phyloP scores from a whole-genome alignment of 2,797 vertebrate genomes.

The Nasua narica region DNA sequence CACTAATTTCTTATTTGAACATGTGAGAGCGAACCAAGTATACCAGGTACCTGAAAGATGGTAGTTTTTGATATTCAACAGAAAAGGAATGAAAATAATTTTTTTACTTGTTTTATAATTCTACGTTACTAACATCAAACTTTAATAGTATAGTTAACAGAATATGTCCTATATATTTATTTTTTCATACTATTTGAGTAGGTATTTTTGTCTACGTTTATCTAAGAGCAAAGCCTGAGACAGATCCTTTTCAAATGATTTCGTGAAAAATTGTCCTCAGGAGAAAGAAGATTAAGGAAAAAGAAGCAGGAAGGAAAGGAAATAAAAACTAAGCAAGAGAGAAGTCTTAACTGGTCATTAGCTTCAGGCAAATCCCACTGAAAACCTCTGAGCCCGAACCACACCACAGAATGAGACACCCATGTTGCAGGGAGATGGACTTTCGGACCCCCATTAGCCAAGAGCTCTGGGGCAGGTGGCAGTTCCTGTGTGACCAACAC shows the following conservation, averaged over 20 bases:
- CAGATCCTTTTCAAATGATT: background rate
- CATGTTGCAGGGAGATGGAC: background rate
- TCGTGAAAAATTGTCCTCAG: background rate
- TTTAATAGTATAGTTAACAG: background rate
- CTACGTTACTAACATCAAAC: background rate
- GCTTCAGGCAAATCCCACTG: background rate
- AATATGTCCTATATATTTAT: background rate
- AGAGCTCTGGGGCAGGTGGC: background rate
- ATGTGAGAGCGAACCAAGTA: background rate
- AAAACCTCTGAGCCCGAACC: background rate
- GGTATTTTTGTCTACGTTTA: background rate
- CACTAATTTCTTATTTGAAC: background rate
- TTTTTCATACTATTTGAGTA: background rate
- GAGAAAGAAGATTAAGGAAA: background rate
- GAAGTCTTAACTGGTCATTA: background rate
- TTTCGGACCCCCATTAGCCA: background rate
- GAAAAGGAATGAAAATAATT: background rate
- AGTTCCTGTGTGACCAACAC: background rate
- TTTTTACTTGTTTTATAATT: background rate
- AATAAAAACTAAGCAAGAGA: background rate
- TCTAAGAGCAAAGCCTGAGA: background rate
- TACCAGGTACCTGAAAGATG: background rate
- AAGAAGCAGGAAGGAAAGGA: background rate
- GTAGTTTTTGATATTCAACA: background rate
- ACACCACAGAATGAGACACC: background rate